These are phyloP conservation scores for Plotosus lineatus DNA, from an alignment of 2,113 vertebrate species.

Conservation along the genomic window DNA sequence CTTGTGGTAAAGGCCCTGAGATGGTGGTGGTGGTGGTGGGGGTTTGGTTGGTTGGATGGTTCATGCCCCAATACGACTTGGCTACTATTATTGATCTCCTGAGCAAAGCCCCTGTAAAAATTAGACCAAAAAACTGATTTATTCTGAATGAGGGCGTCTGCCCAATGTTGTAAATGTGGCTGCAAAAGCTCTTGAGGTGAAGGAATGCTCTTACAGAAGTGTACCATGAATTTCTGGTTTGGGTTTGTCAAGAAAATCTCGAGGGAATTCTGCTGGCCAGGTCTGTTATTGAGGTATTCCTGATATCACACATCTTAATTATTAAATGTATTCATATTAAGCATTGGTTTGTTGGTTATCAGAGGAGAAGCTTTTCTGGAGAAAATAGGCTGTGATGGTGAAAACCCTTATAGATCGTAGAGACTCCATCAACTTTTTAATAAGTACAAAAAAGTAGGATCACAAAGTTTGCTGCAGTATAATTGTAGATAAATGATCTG, in stretches of 20 bases:
- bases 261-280: not conserved
- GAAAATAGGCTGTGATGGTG: not conserved
- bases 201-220: not conserved
- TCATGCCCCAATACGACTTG: no score
- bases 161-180: no score
- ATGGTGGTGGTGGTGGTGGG: no score
- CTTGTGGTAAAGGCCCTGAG: no score
- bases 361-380: not conserved
- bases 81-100: no score
- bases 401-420: not conserved
- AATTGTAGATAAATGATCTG: not conserved
- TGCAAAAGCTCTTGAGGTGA: no score
- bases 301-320: not conserved
- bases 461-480: not conserved
- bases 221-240: not conserved
- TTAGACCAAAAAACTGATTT: no score
- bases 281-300: not conserved
- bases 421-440: not conserved
- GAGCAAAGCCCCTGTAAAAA: no score
- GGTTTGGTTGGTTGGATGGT: no score
- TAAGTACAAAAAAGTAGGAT: not conserved
- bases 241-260: not conserved
- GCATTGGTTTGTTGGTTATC: not conserved
- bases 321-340: not conserved
- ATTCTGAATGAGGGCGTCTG: no score